Base-by-base conservation (phyloP, 2,888 invertebrate genomes). In the Lordiphosa andalusiaca region DNA sequence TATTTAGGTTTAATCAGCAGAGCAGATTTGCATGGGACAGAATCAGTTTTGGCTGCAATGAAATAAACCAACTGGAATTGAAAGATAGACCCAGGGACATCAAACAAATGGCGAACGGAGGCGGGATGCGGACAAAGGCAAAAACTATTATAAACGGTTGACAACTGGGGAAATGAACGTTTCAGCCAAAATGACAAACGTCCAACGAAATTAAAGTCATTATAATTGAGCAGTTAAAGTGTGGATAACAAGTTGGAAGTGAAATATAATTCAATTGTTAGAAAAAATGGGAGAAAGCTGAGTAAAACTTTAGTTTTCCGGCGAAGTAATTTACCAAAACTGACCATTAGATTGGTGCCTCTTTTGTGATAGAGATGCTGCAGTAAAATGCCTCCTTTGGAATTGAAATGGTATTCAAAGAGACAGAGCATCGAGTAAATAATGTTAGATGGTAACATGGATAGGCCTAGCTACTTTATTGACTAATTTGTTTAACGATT, bases 1-100 rank as follows among this genome's bases (percentile, higher is more conserved):
- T 77, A 77, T 77, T 77, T 76, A 72, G 76, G 78, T 81, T 81
- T 80, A 80, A 80, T 80, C 78, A 80, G 78, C 65, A 78, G 73
- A 73, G 67, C 72, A 76, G 81, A 80, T 80, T 81, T 78, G 72
- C 78, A 78, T 80, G 68, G 66, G 64, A 76, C 75, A 63, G 67
- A 30, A 30, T 30, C 30, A 30, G 63, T 55, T 60, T 62, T 61
- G 65, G 65, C 52, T 62, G 65, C 63, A 71, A 68, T 78, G 78
- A 71, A 80, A 68, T 75, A 80, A 78, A 73, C 81, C 78, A 73
- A 78, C 67, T 77, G 80, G 80, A 80, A 77, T 73, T 73, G 71
- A 78, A 73, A 67, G 47, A 47, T 50, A 42, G 47, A 53, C 53
- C 51, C 36, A 54, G 63, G 49, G 66, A 74, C 80, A 74, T 77